Evolutionary conservation across 2,113 vertebrate genomes (phyloP).

Genomic region (Mus spicilegus): DNA sequence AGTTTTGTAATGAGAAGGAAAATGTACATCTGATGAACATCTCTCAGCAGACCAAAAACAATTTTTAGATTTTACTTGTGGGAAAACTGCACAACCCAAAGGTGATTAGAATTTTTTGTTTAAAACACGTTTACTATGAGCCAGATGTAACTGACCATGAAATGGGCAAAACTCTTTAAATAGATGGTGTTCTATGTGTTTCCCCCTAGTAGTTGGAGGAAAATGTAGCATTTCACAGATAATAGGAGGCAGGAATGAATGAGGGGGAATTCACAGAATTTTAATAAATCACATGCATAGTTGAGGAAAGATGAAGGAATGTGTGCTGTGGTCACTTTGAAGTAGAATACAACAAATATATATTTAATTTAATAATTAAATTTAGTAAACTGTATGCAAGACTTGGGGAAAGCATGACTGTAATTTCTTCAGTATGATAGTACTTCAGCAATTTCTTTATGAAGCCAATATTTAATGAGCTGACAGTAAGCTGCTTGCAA

Average conservation of each 20-base stretch:
- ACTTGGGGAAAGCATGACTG: neutral
- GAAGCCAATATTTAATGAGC: constrained; percentile 56
- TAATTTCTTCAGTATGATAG: neutral
- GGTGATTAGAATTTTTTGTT: constrained; percentile 66
- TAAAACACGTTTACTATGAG: constrained; percentile 66
- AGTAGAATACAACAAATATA: constrained; percentile 27
- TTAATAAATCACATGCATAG: constrained; percentile 22
- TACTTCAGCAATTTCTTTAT: constrained; percentile 14
- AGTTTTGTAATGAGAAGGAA: constrained; percentile 88
- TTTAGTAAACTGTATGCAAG: neutral
- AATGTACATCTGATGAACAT: constrained; percentile 86
- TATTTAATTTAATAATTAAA: constrained; percentile 46
- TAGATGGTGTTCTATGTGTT: neutral
- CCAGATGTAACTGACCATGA: constrained; percentile 61
- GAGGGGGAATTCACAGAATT: accelerated
- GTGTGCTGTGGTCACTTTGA: constrained; percentile 29
- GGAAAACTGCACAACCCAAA: constrained; percentile 72
- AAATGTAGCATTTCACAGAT: neutral
- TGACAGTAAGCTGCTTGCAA: neutral
- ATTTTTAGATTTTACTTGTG: constrained; percentile 84
- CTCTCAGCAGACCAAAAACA: constrained; percentile 83
- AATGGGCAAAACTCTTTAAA: neutral
- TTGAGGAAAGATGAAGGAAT: neutral
- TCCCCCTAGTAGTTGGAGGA: neutral
- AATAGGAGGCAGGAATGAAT: neutral